Evolutionary conservation across 2,888 invertebrate species (phyloP), one percentile per base, ranked within the genome.

Genomic region (Dione vanillae): DNA sequence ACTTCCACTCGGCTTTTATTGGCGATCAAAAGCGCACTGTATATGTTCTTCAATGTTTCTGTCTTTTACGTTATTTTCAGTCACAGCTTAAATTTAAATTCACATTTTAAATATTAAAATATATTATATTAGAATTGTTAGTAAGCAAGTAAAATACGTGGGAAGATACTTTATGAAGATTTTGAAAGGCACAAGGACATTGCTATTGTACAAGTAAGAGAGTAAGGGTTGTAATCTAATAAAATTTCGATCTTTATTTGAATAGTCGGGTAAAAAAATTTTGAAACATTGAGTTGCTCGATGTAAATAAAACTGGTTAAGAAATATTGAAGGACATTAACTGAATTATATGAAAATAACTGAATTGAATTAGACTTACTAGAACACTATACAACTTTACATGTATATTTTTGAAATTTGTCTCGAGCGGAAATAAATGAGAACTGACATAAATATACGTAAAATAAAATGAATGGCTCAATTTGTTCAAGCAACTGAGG

Each of bases 1-100:
- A 65, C 65, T 65, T 58, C 69, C 69, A 58, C 65, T 69, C 65
- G n/a, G 58, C 49, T 16, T 49, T 56, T 69, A 58, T 65, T 41
- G 58, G 58, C 27, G 65, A 49, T 59, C 49, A 35, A 69, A 19
- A 56, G 65, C 40, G 40, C 14, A 41, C 56, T 16, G 59, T n/a
- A 43, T 59, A 49, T 37, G 37, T 47, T 35, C n/a, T 64, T 47
- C 47, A 41, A 7, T 12, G 5, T 2, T 12, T 20, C 20, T 59
- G 6, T 9, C 5, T n/a, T 61, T 20, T 61, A 43, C 16, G 3
- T 9, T 43, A 41, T 27, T 43, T 43, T 27, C 27, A 35, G 27
- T 54, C 10, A 37, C 35, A 54, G n/a, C 10, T 37, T 35, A 12
- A 27, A 12, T 52, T 12, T 52, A 12, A 14, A n/a, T 1, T 45